These are phyloP conservation scores for Agrochola lychnidis DNA, from an alignment of 2,888 invertebrate genomes.

Conservation along the genomic window DNA sequence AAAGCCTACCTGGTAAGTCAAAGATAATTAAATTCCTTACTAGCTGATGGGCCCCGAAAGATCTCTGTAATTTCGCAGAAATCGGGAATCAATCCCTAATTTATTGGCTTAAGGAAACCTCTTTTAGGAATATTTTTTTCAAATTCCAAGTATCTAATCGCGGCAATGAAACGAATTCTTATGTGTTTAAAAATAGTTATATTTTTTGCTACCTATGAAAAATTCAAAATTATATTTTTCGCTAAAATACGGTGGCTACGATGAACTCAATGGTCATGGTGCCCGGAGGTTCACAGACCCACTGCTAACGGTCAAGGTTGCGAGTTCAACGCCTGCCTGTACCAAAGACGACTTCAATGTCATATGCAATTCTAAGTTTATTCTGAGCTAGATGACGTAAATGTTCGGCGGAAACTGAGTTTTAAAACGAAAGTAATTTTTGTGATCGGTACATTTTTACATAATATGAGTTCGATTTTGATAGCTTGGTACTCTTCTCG, in stretches of 20 bases:
- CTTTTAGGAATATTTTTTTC: neutral
- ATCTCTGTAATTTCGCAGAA: neutral
- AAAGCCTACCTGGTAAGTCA: slow-evolving; percentile 91
- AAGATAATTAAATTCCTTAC: neutral
- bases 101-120: neutral
- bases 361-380: slow-evolving; percentile 30
- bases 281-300: slow-evolving; percentile 25
- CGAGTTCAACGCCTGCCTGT: slow-evolving; percentile 48
- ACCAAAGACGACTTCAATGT: slow-evolving; percentile 38
- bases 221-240: neutral
- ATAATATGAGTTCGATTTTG: neutral
- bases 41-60: neutral
- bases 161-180: neutral
- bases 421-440: neutral
- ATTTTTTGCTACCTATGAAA: neutral
- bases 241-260: neutral
- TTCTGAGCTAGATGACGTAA: slow-evolving; percentile 38
- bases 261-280: slow-evolving; percentile 18
- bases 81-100: neutral
- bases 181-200: neutral
- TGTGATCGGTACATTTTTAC: neutral
- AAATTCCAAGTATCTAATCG: neutral
- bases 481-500: neutral
- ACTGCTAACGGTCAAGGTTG: slow-evolving; percentile 45
- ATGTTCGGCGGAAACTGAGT: slow-evolving; percentile 20